These are phyloP conservation scores for Notechis scutatus DNA, from an alignment of 2,113 vertebrate species.

Conservation along the genomic window DNA sequence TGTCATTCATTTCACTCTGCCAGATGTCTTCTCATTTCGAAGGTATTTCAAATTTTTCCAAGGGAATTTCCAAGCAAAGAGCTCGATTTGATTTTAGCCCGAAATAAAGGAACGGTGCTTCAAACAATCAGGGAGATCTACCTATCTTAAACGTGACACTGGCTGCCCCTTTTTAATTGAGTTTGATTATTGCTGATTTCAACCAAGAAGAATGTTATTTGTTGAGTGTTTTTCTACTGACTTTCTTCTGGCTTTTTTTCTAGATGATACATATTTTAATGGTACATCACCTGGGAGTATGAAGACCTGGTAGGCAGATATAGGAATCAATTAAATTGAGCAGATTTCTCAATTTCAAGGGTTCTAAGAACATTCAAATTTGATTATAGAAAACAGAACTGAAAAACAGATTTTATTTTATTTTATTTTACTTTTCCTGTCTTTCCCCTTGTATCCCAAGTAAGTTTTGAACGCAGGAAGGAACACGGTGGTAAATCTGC, in stretches of 20 bases:
- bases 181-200: not conserved
- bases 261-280: not conserved
- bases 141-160: not conserved
- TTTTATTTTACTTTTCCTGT: not conserved
- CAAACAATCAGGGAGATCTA: not conserved
- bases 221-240: not conserved
- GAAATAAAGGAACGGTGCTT: not conserved
- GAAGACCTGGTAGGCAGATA: not conserved
- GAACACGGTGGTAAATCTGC: not conserved
- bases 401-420: no score
- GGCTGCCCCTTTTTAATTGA: not conserved
- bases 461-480: not conserved
- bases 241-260: not conserved
- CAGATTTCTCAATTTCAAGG: not conserved
- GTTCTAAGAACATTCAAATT: not conserved
- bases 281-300: not conserved
- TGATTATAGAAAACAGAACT: not conserved
- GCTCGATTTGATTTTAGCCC: not conserved
- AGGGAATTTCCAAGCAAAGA: not conserved
- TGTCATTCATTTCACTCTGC: not conserved
- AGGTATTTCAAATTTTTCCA: not conserved
- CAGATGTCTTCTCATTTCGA: not conserved
- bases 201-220: not conserved
- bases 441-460: not conserved
- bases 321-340: not conserved